Conservation (phyloP, 2,113 vertebrate species). For the Asarcornis scutulata region DNA sequence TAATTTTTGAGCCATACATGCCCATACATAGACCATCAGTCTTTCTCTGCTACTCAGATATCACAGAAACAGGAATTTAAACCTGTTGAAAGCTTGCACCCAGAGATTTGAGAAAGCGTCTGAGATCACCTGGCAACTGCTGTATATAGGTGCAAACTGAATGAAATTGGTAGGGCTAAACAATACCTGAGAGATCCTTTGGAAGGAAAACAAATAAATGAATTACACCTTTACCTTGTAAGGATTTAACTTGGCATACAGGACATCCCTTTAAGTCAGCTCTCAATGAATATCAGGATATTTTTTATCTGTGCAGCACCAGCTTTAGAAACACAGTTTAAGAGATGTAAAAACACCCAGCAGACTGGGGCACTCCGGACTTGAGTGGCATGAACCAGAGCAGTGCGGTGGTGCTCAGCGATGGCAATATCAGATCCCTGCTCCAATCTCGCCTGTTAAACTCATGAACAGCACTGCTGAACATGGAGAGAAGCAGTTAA, state of each 20-base stretch:
- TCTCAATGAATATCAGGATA: background rate
- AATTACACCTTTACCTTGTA: background rate
- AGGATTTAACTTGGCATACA: background rate
- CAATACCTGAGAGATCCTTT: background rate
- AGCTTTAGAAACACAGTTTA: background rate
- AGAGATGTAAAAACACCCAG: background rate
- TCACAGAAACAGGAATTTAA: accelerated
- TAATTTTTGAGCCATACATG: background rate
- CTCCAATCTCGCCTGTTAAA: background rate
- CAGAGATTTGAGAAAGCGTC: background rate
- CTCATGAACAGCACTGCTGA: background rate
- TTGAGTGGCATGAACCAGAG: background rate
- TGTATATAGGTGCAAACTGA: background rate
- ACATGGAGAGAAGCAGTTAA: background rate
- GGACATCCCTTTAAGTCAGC: background rate
- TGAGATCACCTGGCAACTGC: constrained; percentile 3
- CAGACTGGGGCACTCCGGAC: too few relatives aligned
- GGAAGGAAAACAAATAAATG: background rate
- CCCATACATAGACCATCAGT: background rate
- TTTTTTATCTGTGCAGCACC: background rate
- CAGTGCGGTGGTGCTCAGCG: background rate
- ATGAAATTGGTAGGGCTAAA: background rate
- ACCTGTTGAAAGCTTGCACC: background rate
- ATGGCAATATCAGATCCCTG: background rate
- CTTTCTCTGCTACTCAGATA: background rate